Evolutionary conservation across 2,888 invertebrate species (phyloP).

Genomic region (Agrotis exclamationis): DNA sequence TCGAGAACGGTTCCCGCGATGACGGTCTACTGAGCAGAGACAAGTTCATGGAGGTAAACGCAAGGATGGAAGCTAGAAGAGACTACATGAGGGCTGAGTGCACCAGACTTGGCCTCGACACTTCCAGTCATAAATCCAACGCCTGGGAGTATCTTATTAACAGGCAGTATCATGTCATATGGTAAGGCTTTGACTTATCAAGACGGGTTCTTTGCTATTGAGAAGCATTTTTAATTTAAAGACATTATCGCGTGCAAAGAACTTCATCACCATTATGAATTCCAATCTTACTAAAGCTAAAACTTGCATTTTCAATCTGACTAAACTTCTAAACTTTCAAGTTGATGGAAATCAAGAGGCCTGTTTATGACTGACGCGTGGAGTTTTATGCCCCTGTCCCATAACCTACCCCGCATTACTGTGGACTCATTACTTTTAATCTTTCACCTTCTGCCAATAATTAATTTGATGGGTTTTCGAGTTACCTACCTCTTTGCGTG

Average conservation of each 20-base stretch:
- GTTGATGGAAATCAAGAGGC: background rate
- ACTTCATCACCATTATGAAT: background rate
- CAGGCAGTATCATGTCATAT: slow-evolving; percentile 95
- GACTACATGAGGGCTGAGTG: slow-evolving; percentile 92
- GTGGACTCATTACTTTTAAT: slow-evolving; percentile 5
- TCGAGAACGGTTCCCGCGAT: slow-evolving; percentile 86
- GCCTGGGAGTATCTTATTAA: slow-evolving; percentile 97
- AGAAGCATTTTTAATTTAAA: too few species aligned
- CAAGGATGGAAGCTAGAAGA: slow-evolving; percentile 91
- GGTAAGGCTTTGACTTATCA: slow-evolving; percentile 86
- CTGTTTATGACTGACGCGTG: slow-evolving; percentile 13
- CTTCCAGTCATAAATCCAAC: slow-evolving; percentile 93
- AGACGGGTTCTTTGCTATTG: too few species aligned
- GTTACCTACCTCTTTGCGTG: slow-evolving; percentile 21
- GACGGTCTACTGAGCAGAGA: slow-evolving; percentile 85
- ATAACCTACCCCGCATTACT: background rate
- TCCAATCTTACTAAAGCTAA: too few species aligned
- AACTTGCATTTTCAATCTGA: background rate
- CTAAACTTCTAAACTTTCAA: background rate
- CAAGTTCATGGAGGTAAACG: slow-evolving; percentile 91
- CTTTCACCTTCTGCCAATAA: slow-evolving; percentile 19
- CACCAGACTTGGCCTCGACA: slow-evolving; percentile 91
- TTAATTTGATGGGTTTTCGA: slow-evolving; percentile 23
- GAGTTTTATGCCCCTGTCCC: slow-evolving; percentile 22
- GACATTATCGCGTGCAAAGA: too few species aligned